Percentiles rank a stretch among this genome's conserved stretches.
Conservation (phyloP, 2,113 vertebrate species). For the Phocoena phocoena region DNA sequence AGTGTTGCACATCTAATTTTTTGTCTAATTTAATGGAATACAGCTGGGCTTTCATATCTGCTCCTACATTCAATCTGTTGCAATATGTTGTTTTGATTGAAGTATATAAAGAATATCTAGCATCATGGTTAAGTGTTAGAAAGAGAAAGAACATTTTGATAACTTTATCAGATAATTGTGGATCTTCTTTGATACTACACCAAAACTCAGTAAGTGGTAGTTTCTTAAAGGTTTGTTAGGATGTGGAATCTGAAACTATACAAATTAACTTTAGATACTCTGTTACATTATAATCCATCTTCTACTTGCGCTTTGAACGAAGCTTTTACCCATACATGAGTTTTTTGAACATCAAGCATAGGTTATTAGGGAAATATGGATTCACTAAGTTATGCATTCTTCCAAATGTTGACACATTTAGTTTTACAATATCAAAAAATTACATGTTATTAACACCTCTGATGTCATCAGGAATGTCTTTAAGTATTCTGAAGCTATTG, state of each 20-base stretch:
- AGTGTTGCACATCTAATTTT: not conserved
- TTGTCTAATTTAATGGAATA: not conserved
- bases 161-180: not conserved
- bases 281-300: not conserved
- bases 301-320: not conserved
- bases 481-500: not conserved
- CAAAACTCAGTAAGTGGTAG: not conserved
- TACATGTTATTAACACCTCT: not conserved
- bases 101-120: not conserved
- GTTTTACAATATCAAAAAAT: not conserved
- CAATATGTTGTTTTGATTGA: not conserved
- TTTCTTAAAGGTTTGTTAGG: not conserved
- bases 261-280: not conserved
- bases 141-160: not conserved
- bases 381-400: not conserved
- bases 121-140: not conserved
- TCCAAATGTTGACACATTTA: not conserved
- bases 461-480: not conserved
- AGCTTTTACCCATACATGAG: not conserved
- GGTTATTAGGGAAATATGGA: not conserved
- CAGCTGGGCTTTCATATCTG: not conserved
- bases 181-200: not conserved
- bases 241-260: not conserved
- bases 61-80: not conserved
- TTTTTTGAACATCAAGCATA: not conserved